Evolutionary conservation across 2,888 invertebrate genomes (phyloP).

Genomic region (Euclidia mi): DNA sequence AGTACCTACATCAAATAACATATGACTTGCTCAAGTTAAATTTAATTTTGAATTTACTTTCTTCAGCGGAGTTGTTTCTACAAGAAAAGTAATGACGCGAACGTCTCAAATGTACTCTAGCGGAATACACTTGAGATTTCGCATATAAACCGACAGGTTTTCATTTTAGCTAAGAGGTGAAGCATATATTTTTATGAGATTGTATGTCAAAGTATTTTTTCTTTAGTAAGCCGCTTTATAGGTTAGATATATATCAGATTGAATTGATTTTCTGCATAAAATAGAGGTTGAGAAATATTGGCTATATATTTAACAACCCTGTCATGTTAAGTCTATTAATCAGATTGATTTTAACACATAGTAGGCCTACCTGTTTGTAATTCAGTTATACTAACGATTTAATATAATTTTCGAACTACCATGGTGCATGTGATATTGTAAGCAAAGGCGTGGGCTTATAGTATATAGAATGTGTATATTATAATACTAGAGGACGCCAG

Average conservation of each 20-base stretch:
- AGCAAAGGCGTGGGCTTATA: too few relatives aligned
- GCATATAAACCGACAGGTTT: constrained; percentile 37
- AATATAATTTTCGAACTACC: constrained; percentile 42
- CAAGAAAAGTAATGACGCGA: constrained; percentile 46
- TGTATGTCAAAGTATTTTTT: constrained; percentile 31
- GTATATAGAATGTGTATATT: too few relatives aligned
- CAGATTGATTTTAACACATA: constrained; percentile 33
- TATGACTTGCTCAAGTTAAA: constrained; percentile 48
- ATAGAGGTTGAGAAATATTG: background rate
- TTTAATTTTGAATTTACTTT: constrained; percentile 51
- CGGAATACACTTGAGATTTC: constrained; percentile 45
- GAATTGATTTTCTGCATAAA: constrained; percentile 20
- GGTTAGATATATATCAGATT: constrained; percentile 19
- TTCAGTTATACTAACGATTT: constrained; percentile 23
- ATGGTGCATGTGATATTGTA: constrained; percentile 18
- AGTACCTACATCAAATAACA: constrained; percentile 37
- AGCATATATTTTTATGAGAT: constrained; percentile 40
- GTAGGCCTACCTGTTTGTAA: too few relatives aligned
- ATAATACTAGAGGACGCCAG: too few relatives aligned
- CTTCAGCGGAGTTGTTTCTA: constrained; percentile 39
- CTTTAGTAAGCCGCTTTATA: constrained; percentile 22
- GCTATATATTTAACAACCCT: constrained; percentile 17
- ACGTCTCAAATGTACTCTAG: constrained; percentile 36
- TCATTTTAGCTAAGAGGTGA: constrained; percentile 41
- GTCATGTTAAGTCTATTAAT: constrained; percentile 24